These are phyloP conservation scores for Cotesia chilonis DNA, from an alignment of 1,140 invertebrate genomes.

Conservation along the genomic window DNA sequence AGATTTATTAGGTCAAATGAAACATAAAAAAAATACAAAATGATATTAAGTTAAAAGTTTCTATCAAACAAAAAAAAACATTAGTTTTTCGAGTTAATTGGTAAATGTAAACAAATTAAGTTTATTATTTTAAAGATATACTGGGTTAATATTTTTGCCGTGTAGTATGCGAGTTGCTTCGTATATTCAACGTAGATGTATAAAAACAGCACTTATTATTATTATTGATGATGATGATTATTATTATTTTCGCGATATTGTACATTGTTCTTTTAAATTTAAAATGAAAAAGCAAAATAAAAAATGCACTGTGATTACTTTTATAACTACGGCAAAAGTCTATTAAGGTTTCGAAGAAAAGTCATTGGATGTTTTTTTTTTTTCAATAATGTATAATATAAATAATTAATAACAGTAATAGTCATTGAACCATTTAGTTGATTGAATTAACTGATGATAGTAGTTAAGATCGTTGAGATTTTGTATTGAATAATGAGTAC, in stretches of 20 bases:
- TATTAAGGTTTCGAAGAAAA: too few relatives aligned
- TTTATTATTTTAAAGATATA: not conserved
- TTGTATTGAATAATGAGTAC: too few relatives aligned
- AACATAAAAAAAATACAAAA: not conserved
- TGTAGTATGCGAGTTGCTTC: not conserved
- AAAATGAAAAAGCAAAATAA: too few relatives aligned
- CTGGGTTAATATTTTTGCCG: not conserved
- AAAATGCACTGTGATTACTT: too few relatives aligned
- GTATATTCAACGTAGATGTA: conserved; percentile 6
- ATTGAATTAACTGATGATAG: too few relatives aligned
- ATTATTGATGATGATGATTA: not conserved
- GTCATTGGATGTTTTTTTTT: too few relatives aligned
- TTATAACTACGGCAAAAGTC: too few relatives aligned
- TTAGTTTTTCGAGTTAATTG: not conserved
- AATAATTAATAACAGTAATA: too few relatives aligned
- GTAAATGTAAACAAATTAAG: not conserved
- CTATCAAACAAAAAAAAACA: not conserved
- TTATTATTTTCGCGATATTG: conserved; percentile 4
- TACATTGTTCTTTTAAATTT: not conserved
- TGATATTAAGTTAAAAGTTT: not conserved
- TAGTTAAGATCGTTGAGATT: too few relatives aligned
- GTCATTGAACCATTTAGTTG: too few relatives aligned
- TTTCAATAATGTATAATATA: too few relatives aligned
- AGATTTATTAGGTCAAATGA: not conserved
- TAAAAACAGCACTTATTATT: conserved; percentile 10